Conservation (phyloP, 1,140 invertebrate genomes). For the Hypothenemus hampei region DNA sequence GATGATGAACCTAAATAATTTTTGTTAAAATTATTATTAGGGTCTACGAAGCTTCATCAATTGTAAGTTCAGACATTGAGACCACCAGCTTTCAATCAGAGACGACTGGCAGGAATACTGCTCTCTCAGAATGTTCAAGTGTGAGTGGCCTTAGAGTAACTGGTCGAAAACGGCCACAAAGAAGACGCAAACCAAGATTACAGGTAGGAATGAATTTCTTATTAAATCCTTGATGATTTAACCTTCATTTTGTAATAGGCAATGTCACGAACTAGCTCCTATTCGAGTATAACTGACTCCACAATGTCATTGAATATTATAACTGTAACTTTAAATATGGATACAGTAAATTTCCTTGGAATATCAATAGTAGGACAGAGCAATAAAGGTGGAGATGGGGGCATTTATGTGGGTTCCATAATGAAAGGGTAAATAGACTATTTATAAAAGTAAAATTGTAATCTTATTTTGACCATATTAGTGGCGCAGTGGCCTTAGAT, state of each 20-base stretch:
- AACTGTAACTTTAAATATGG: constrained; percentile 91
- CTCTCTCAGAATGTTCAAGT: constrained; percentile 57
- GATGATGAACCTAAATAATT: too few relatives aligned
- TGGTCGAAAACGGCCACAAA: constrained; percentile 57
- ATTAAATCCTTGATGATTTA: background rate
- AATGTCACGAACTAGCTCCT: constrained; percentile 84
- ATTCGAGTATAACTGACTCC: constrained; percentile 96
- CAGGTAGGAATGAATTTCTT: constrained; percentile 37
- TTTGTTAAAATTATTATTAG: constrained; percentile 28
- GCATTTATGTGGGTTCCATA: constrained; percentile 98
- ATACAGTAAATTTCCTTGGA: constrained; percentile 86
- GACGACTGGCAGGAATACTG: constrained; percentile 46
- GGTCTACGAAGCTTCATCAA: constrained; percentile 90
- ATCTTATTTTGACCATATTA: constrained; percentile 50
- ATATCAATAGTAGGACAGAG: constrained; percentile 91
- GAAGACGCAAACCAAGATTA: constrained; percentile 57
- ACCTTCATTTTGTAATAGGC: constrained; percentile 38
- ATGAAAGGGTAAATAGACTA: constrained; percentile 84
- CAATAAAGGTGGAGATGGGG: constrained; percentile 83
- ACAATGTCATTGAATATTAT: constrained; percentile 99
- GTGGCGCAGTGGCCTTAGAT: constrained; percentile 92
- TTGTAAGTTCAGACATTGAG: constrained; percentile 90
- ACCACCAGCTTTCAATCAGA: constrained; percentile 77
- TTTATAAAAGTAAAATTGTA: background rate
- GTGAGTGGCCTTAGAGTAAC: constrained; percentile 44